These are phyloP conservation scores for Zeugodacus cucurbitae DNA, from an alignment of 1,140 invertebrate species.

Conservation along the genomic window DNA sequence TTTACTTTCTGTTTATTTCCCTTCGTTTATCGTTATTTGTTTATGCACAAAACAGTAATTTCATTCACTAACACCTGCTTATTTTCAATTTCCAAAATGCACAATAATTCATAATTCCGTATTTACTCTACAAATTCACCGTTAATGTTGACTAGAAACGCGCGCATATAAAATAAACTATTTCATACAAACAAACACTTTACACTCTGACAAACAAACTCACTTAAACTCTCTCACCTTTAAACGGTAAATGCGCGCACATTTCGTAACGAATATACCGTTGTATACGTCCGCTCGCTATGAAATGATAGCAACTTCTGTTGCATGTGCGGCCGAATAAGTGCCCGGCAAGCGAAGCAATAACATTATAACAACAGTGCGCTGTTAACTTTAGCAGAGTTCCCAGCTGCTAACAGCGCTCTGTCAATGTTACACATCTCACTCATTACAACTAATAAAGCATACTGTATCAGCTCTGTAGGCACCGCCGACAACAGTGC, in stretches of 20 bases:
- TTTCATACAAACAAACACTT: not conserved
- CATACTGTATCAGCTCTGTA: not conserved
- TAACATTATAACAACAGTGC: not conserved
- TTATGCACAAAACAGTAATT: no score
- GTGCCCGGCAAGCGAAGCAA: not conserved
- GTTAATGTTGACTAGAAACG: not conserved
- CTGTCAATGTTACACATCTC: not conserved
- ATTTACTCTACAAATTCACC: not conserved
- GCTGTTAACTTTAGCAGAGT: not conserved
- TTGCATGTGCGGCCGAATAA: not conserved
- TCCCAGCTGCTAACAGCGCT: not conserved
- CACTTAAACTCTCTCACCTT: not conserved
- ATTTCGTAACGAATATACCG: not conserved
- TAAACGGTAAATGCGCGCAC: not conserved
- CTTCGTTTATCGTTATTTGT: no score
- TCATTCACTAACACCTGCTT: no score
- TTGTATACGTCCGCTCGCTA: not conserved
- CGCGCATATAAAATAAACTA: not conserved
- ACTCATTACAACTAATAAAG: not conserved
- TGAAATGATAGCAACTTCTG: not conserved
- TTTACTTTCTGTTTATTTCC: no score
- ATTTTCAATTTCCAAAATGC: not conserved
- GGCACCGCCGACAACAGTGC: not conserved
- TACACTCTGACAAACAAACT: not conserved
- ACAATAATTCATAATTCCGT: not conserved